phyloP scores from a whole-genome alignment of 23 tunicate genomes.

The Styela clava region DNA sequence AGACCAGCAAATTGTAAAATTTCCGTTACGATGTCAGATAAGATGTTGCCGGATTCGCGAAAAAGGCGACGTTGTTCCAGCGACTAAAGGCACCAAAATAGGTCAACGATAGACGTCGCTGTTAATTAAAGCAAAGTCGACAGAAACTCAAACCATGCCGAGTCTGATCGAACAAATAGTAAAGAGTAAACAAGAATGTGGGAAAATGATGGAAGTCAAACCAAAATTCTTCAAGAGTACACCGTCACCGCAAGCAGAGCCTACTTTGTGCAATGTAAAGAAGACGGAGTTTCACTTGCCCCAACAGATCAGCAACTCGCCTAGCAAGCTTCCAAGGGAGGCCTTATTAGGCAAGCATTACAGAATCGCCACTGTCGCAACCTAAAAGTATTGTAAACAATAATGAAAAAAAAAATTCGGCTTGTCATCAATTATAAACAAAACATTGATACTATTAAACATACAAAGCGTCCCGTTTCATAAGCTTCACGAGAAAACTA shows the following conservation, averaged over 20 bases:
- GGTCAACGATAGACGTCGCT: neutral
- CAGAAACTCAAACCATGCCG: neutral
- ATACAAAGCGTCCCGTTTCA: no score
- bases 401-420: no score
- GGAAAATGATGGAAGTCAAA: neutral
- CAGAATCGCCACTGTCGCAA: constrained; percentile 20
- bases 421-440: no score
- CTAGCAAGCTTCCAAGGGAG: constrained; percentile 68
- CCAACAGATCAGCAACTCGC: no score
- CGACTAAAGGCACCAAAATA: neutral
- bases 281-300: neutral
- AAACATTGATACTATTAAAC: no score
- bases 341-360: constrained; percentile 56
- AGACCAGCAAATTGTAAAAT: constrained; percentile 1
- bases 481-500: no score
- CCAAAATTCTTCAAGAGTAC: neutral
- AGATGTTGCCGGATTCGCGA: neutral
- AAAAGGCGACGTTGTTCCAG: neutral
- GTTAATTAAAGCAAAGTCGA: neutral
- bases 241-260: neutral
- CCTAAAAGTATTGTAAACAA: no score
- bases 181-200: neutral
- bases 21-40: neutral
- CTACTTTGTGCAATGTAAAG: constrained; percentile 4
- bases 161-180: neutral